These are phyloP conservation scores for Silurus lanzhouensis DNA, from an alignment of 2,797 vertebrate genomes.

Conservation along the genomic window DNA sequence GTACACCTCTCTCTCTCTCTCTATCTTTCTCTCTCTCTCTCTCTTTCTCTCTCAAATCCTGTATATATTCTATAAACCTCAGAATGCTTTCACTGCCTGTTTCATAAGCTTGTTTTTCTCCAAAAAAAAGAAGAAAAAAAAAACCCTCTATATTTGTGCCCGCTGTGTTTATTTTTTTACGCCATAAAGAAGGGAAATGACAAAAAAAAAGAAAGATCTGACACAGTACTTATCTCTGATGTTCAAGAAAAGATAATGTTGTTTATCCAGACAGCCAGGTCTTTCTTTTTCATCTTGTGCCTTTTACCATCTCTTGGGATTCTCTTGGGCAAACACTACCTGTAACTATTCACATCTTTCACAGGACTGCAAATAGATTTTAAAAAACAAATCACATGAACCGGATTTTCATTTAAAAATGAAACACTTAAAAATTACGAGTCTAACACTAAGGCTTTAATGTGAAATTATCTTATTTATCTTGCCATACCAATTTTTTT, in stretches of 20 bases:
- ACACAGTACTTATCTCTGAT: background rate
- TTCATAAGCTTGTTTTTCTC: background rate
- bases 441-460: background rate
- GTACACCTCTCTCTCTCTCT: too few relatives aligned
- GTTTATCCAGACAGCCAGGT: slow-evolving; percentile 1
- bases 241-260: slow-evolving; percentile 12
- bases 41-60: background rate
- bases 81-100: background rate
- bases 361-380: background rate
- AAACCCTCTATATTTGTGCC: background rate
- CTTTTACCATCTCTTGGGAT: background rate
- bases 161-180: background rate
- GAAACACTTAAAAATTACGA: background rate
- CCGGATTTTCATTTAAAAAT: background rate
- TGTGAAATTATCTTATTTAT: background rate
- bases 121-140: slow-evolving; percentile 1
- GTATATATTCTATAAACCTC: background rate
- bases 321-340: slow-evolving; percentile 10
- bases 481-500: background rate
- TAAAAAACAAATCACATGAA: too few relatives aligned
- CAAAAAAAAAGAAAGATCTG: background rate
- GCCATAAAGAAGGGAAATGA: background rate
- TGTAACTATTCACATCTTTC: background rate
- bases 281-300: background rate
- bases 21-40: too few relatives aligned